A percentile compares a stretch with the other conserved stretches of the same genome.
phyloP scores from a whole-genome alignment of 2,113 vertebrate species.

The Tachysurus fulvidraco region DNA sequence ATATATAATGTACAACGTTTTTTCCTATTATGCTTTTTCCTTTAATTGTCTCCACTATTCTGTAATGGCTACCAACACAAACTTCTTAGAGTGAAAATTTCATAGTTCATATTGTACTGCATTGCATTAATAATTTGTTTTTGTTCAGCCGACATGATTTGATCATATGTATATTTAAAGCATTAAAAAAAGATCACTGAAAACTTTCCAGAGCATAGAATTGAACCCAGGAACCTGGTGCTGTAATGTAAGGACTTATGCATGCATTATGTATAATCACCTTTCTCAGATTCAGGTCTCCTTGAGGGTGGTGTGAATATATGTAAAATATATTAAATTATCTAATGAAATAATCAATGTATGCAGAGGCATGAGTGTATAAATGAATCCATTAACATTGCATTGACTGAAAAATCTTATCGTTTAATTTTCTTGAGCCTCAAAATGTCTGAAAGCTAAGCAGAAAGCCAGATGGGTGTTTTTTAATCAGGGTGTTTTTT shows the following conservation, averaged over 20 bases:
- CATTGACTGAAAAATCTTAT: neutral
- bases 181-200: neutral
- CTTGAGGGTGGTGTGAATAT: neutral
- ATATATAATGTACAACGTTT: no score
- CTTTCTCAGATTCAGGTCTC: neutral
- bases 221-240: no score
- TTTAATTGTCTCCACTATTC: neutral
- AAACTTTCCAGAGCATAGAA: no score
- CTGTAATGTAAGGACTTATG: no score
- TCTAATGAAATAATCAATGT: neutral
- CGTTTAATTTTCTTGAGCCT: neutral
- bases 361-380: neutral
- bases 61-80: neutral
- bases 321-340: neutral
- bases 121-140: neutral
- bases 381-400: slow-evolving; percentile 1
- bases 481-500: slow-evolving; percentile 4
- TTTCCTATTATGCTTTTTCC: neutral
- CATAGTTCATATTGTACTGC: neutral
- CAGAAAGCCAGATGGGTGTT: neutral
- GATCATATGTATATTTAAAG: neutral
- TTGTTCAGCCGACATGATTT: neutral
- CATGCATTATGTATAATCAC: neutral
- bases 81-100: neutral
- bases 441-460: slow-evolving; percentile 13